Conservation (phyloP, 2,113 vertebrate genomes). For the Apeltes quadracus region DNA sequence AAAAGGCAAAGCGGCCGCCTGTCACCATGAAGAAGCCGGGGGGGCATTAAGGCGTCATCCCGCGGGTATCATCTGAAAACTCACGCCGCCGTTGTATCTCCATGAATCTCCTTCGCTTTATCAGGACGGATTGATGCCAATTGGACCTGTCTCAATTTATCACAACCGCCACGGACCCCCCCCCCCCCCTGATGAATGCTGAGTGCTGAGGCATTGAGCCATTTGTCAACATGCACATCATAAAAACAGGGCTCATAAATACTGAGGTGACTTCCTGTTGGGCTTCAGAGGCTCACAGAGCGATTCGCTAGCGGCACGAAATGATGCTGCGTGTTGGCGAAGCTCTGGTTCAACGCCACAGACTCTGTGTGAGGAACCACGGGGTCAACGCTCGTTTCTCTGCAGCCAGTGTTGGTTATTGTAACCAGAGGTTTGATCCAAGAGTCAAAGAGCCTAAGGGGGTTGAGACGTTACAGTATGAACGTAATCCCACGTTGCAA, state of each 20-base stretch:
- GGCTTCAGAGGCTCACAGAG: too few species aligned
- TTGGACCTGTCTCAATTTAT: conserved; percentile 26
- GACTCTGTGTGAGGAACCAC: too few species aligned
- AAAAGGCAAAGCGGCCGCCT: too few species aligned
- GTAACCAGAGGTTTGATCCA: too few species aligned
- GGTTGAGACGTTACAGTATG: too few species aligned
- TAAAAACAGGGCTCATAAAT: conserved; percentile 18
- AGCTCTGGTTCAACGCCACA: too few species aligned
- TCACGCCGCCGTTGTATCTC: conserved; percentile 31
- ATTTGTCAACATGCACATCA: conserved; percentile 8
- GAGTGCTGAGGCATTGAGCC: conserved; percentile 18
- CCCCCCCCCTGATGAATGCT: conserved; percentile 34
- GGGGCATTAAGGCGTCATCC: conserved; percentile 45
- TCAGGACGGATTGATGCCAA: conserved; percentile 47
- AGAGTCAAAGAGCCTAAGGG: too few species aligned
- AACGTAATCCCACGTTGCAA: conserved; percentile 31
- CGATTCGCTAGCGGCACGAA: too few species aligned
- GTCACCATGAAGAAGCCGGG: conserved; percentile 48
- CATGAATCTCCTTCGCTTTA: conserved; percentile 65
- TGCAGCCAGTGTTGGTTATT: too few species aligned
- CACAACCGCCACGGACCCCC: background rate
- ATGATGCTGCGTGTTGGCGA: too few species aligned
- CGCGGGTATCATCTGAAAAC: conserved; percentile 48
- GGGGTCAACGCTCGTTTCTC: too few species aligned
- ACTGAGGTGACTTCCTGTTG: background rate